Evolutionary conservation across 1,140 invertebrate species (phyloP).

Genomic region (Zaprionus taronus): DNA sequence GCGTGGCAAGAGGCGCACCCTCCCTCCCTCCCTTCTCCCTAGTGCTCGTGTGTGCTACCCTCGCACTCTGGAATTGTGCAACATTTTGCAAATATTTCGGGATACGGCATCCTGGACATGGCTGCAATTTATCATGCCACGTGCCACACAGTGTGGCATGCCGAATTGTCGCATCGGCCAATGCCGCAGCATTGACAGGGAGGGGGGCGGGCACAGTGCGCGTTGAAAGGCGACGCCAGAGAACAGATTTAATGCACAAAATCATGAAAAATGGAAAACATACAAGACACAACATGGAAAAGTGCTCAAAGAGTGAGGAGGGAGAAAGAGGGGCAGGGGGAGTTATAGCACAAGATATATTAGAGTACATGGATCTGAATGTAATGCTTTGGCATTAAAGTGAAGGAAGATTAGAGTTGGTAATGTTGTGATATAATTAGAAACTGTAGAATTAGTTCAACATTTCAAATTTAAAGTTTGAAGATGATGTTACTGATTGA

Average conservation of each 20-base stretch:
- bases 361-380: not conserved
- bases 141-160: conserved; percentile 56
- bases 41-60: not conserved
- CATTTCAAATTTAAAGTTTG: not conserved
- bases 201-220: conserved; percentile 26
- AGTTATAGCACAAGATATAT: not conserved
- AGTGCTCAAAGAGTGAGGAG: not conserved
- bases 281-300: not conserved
- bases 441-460: not conserved
- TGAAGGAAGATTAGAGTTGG: too few relatives aligned
- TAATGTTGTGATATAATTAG: not conserved
- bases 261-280: conserved; percentile 10
- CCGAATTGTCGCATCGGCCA: conserved; percentile 58
- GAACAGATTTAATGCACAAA: conserved; percentile 6
- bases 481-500: accelerated
- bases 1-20: conserved; percentile 29
- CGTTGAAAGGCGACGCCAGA: conserved; percentile 9
- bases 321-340: not conserved
- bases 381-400: not conserved
- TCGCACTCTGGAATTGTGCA: conserved; percentile 23
- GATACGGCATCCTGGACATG: conserved; percentile 13
- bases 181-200: conserved; percentile 65
- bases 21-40: conserved; percentile 23
- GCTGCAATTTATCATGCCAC: conserved; percentile 66
- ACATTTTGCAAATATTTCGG: conserved; percentile 35